Evolutionary conservation across 64 coral and sea anemone species (phyloP), one percentile per base, ranked within the genome.

Genomic region (Montipora capricornis): DNA sequence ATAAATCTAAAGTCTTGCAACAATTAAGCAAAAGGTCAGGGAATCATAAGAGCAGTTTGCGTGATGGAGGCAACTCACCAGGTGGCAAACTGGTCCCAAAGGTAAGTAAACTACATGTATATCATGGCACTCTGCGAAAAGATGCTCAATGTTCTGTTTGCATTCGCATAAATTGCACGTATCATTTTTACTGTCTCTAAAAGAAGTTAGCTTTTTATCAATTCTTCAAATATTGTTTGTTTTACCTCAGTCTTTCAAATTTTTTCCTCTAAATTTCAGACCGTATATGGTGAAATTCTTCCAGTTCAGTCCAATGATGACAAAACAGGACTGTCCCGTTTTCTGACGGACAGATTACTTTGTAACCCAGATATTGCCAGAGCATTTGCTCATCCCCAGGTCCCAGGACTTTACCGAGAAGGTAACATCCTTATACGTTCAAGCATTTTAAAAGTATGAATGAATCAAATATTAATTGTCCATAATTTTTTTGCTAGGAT

Each of bases 311-410:
- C 94, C 19, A 99, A 99, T 74, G 85, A 87, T 80, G 98, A 99
- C 44, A 66, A 86, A 11, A 62, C n/a, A 76, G 95, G 98, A 0
- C 44, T 99, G 55, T 77, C 73, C 19, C 81, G 89, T 24, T 99
- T 94, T 58, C 79, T 99, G 19, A 96, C 51, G 51, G 84, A 87
- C n/a, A 76, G 95, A 53, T 96, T 99, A 49, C 95, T 99, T 68
- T 92, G 92, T 67, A 99, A 99, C 80, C 98, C 98, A 52, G 92
- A 95, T 60, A 94, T 99, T 57, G 95, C 98, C 14, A 92, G 86
- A 24, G 88, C 92, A 5, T 99, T 89, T 87, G 92, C 89, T 51
- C 98, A 99, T 87, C 53, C 95, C 44, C 94, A 88, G 74, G 95
- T 96, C 2, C 92, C 95, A 47, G 98, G 95, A 17, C 82, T 92